These are phyloP conservation scores for Stomatorhinus walkeri DNA, from an alignment of 2,797 vertebrate genomes.

Conservation along the genomic window DNA sequence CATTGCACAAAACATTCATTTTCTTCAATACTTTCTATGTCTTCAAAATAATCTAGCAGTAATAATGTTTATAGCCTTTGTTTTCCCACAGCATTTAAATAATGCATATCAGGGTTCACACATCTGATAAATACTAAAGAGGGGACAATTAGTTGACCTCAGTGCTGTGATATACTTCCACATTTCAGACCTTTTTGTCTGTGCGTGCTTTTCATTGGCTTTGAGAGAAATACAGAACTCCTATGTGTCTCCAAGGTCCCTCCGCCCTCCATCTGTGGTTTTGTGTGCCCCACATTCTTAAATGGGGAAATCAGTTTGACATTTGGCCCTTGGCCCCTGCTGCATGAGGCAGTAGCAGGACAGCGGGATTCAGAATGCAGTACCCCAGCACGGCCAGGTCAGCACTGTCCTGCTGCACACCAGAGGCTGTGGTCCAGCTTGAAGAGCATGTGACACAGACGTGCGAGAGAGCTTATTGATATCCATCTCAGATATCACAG, in stretches of 20 bases:
- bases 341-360: not conserved
- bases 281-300: not conserved
- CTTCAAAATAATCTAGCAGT: not conserved
- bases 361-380: not conserved
- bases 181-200: not conserved
- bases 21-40: not conserved
- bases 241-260: not conserved
- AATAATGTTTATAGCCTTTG: not conserved
- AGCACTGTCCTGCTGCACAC: not conserved
- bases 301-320: constrained; percentile 9
- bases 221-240: not conserved
- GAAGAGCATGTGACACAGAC: not conserved
- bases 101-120: not conserved
- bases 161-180: not conserved
- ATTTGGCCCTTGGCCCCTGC: not conserved
- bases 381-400: not conserved
- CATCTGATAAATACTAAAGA: not conserved
- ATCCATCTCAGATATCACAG: not conserved
- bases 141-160: not conserved
- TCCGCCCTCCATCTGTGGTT: constrained; percentile 11
- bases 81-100: not conserved
- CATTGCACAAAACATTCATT: not conserved
- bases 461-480: not conserved
- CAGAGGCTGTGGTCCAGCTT: not conserved
- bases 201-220: constrained; percentile 11